Percentiles rank a stretch among this genome's conserved stretches.
Conservation (phyloP, 2,797 vertebrate species). For the Sylvia borin region DNA sequence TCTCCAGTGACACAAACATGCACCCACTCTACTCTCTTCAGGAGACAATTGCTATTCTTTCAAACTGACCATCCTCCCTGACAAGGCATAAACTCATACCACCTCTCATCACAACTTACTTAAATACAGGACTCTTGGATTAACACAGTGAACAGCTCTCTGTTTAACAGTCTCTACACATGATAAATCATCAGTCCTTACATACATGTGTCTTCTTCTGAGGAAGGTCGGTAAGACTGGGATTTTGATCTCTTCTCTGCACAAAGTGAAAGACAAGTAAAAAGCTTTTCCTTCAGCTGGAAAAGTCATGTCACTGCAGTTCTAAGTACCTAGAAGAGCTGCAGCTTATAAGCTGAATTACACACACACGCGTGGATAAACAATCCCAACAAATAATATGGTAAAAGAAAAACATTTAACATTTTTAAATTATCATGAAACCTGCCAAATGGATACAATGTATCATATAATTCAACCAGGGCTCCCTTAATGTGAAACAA, state of each 20-base stretch:
- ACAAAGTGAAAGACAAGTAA: not conserved
- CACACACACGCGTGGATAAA: fast-evolving
- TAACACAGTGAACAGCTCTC: not conserved
- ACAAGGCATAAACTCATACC: not conserved
- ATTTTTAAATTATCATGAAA: not conserved
- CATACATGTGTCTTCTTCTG: not conserved
- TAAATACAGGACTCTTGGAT: not conserved
- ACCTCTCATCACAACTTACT: not conserved
- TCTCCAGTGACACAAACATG: not conserved
- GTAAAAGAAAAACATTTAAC: not conserved
- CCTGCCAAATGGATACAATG: not conserved
- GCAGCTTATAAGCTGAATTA: not conserved
- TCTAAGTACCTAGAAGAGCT: not conserved
- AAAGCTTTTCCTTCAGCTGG: not conserved
- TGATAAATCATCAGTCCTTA: not conserved
- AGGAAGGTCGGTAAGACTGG: not conserved
- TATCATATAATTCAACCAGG: not conserved
- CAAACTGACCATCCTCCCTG: not conserved
- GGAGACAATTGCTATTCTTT: not conserved
- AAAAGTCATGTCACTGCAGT: not conserved
- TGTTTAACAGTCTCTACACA: not conserved
- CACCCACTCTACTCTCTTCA: not conserved
- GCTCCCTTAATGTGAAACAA: not conserved
- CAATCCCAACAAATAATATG: not conserved
- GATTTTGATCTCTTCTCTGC: not conserved